phyloP scores from a whole-genome alignment of 2,888 invertebrate species.

The Stegana nigrithorax region DNA sequence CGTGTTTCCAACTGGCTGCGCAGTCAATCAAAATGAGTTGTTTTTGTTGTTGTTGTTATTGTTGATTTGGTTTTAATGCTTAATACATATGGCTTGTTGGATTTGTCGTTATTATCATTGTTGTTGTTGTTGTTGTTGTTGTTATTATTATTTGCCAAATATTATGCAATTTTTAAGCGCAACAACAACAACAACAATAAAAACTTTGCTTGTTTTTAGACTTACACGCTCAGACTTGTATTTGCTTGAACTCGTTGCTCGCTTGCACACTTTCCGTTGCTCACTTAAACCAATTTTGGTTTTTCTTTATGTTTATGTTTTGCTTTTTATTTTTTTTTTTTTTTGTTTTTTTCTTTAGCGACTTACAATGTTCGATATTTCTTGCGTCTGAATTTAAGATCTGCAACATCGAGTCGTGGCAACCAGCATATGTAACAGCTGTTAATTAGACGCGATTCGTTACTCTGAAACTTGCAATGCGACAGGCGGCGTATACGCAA shows the following conservation, averaged over 20 bases:
- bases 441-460: slow-evolving; percentile 47
- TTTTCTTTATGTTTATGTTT: not conserved
- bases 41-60: slow-evolving; percentile 1
- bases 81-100: slow-evolving; percentile 28
- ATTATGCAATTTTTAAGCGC: slow-evolving; percentile 46
- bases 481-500: slow-evolving; percentile 16
- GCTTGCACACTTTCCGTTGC: slow-evolving; percentile 9
- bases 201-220: not conserved
- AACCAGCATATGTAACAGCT: not conserved
- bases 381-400: too few relatives aligned
- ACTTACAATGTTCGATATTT: not conserved
- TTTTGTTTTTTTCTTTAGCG: not conserved
- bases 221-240: not conserved
- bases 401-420: too few relatives aligned
- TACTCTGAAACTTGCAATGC: slow-evolving; percentile 13
- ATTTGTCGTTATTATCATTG: slow-evolving; percentile 23
- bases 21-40: not conserved
- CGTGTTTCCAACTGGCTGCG: not conserved
- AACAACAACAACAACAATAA: slow-evolving; percentile 24
- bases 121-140: slow-evolving; percentile 22
- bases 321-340: not conserved
- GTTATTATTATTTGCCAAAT: slow-evolving; percentile 41
- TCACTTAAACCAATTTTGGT: slow-evolving; percentile 1
- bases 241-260: not conserved
- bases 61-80: not conserved